A percentile compares a stretch with the other conserved stretches of the same genome.
Evolutionary conservation across 1,140 invertebrate species (phyloP).

Genomic region (Aphelinus certus): DNA sequence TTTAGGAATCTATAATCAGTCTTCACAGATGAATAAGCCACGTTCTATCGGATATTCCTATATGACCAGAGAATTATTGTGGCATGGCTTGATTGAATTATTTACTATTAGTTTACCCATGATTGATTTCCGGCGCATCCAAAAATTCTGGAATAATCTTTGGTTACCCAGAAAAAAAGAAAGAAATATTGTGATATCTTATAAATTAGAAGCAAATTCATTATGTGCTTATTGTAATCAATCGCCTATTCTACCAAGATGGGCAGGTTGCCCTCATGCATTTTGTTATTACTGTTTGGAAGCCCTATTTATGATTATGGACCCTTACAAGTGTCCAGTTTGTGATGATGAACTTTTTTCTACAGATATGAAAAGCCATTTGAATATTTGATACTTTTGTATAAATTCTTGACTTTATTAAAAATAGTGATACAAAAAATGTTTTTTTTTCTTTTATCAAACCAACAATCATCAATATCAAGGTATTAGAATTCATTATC

Average conservation of each 20-base stretch:
- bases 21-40: slow-evolving; percentile 47
- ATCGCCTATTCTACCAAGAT: slow-evolving; percentile 56
- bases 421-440: slow-evolving; percentile 43
- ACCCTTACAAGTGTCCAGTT: slow-evolving; percentile 50
- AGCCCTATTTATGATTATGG: slow-evolving; percentile 55
- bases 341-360: slow-evolving; percentile 49
- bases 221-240: slow-evolving; percentile 58
- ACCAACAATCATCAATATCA: slow-evolving; percentile 39
- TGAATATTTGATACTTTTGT: slow-evolving; percentile 37
- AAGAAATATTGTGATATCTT: slow-evolving; percentile 6
- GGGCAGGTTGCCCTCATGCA: slow-evolving; percentile 60
- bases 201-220: slow-evolving; percentile 47
- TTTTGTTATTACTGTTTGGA: slow-evolving; percentile 64
- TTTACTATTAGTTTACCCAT: slow-evolving; percentile 58
- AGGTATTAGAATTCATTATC: slow-evolving; percentile 39
- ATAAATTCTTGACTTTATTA: slow-evolving; percentile 42
- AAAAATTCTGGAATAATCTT: slow-evolving; percentile 47
- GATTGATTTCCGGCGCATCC: slow-evolving; percentile 58
- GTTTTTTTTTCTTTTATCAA: slow-evolving; percentile 39
- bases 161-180: slow-evolving; percentile 38
- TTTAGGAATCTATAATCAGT: slow-evolving; percentile 53
- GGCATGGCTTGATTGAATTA: slow-evolving; percentile 61
- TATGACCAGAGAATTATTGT: slow-evolving; percentile 63
- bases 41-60: slow-evolving; percentile 63
- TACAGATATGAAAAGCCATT: slow-evolving; percentile 47